Evolutionary conservation across 2,113 vertebrate species (phyloP), one percentile per base, ranked within the genome.

Genomic region (Clinocottus analis): DNA sequence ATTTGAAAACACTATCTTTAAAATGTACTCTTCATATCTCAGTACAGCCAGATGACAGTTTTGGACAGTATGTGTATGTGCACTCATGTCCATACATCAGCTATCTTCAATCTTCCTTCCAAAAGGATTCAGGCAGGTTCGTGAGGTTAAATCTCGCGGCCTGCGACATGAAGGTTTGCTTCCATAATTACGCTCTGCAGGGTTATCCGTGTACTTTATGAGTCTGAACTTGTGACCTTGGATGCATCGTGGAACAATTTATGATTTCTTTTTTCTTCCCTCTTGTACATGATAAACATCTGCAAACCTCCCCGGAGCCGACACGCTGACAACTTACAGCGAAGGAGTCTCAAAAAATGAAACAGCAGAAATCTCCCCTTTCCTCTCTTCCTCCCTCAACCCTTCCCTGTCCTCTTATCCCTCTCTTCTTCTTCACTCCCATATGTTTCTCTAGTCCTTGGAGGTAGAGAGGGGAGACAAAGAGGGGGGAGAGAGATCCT

Each of bases 401-500:
- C 79, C 64, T 77, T 85, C 47, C 53, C 49, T 75, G 78, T 85
- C 80, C 70, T 87, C 72, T 81, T 70, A 77, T 88, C 82, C 84
- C 49, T 71, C 85, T 85, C 74, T 70, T 63, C 76, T 72, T 82
- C 80, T 74, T 69, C 76, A 39, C 75, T 85, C 74, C 79, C 74
- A 82, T 89, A 77, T 88, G 86, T 86, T 82, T 85, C 69, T 89
- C 53, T 62, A 66, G 87, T 90, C 66, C 80, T 72, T 75, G 72
- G 76, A 82, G 79, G 68, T 74, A 41, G 73, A 72, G 31, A 41
- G 85, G 37, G 61, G 60, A 47, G 55, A 47, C 43, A 64, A 73
- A 49, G 70, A 10, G 39, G 80, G 53, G 87, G 87, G 88, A 73
- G 79, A 79, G 87, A 90, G 89, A 93, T 93, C 87, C 91, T 92